These are phyloP conservation scores for Polia nebulosa DNA, from an alignment of 2,888 invertebrate species.

Conservation along the genomic window DNA sequence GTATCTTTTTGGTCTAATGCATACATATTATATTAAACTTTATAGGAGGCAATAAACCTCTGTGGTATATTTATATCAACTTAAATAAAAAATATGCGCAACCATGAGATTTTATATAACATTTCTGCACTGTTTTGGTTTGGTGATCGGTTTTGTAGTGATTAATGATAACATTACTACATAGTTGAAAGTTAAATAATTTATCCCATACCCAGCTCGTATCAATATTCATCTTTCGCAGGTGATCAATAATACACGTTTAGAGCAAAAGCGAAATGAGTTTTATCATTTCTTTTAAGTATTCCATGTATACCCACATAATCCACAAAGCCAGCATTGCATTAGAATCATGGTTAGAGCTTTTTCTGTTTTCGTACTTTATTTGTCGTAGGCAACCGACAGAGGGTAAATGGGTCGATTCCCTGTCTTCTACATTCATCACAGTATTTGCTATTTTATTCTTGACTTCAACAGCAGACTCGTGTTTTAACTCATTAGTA, in stretches of 20 bases:
- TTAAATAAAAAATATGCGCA: too few relatives aligned
- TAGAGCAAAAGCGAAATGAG: constrained; percentile 5
- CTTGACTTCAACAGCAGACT: constrained; percentile 16
- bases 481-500: constrained; percentile 12
- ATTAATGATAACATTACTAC: too few relatives aligned
- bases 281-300: constrained; percentile 10
- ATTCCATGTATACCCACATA: constrained; percentile 15
- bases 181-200: too few relatives aligned
- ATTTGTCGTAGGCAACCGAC: constrained; percentile 21
- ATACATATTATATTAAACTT: too few relatives aligned
- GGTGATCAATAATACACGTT: constrained; percentile 4
- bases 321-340: constrained; percentile 16
- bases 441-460: constrained; percentile 16
- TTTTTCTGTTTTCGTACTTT: constrained; percentile 19
- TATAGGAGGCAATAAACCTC: too few relatives aligned
- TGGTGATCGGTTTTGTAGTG: too few relatives aligned
- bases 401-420: constrained; percentile 13
- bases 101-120: too few relatives aligned
- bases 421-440: constrained; percentile 13
- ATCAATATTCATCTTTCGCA: constrained; percentile 5
- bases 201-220: too few relatives aligned
- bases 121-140: too few relatives aligned
- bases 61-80: too few relatives aligned
- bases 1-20: too few relatives aligned
- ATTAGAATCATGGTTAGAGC: constrained; percentile 9